phyloP scores from a whole-genome alignment of 92 coral and sea anemone species.

The Plumapathes pennacea region DNA sequence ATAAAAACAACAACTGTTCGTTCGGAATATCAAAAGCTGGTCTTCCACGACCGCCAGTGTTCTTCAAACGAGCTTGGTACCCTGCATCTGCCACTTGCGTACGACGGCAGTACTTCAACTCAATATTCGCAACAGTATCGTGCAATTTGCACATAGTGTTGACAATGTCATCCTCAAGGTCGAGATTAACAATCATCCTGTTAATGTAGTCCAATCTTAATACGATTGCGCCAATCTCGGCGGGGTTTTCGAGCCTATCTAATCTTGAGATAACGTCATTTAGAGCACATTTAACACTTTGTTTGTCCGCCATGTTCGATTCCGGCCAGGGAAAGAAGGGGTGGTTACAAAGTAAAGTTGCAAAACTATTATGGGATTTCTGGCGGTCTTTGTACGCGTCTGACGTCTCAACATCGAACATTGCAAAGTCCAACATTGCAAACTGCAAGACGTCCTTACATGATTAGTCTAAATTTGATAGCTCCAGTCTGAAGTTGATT shows the following conservation, averaged over 20 bases:
- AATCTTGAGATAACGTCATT: conserved; percentile 23
- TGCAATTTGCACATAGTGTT: conserved; percentile 21
- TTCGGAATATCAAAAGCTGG: conserved; percentile 50
- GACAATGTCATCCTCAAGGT: conserved; percentile 41
- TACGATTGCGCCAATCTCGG: conserved; percentile 15
- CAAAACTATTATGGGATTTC: too few relatives aligned
- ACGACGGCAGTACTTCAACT: not conserved
- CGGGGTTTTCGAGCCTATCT: conserved; percentile 6
- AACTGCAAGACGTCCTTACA: too few relatives aligned
- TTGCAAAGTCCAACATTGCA: too few relatives aligned
- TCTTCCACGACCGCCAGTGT: conserved; percentile 52
- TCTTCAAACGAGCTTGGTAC: conserved; percentile 18
- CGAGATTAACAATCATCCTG: conserved; percentile 50
- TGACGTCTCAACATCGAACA: too few relatives aligned
- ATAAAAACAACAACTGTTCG: conserved; percentile 47
- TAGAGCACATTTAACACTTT: conserved; percentile 5
- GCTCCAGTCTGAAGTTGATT: too few relatives aligned
- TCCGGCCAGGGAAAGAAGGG: too few relatives aligned
- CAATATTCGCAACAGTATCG: conserved; percentile 18
- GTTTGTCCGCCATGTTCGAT: conserved; percentile 6
- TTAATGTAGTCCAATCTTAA: conserved; percentile 31
- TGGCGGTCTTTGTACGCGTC: too few relatives aligned
- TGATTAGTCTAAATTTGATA: too few relatives aligned
- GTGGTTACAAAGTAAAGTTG: too few relatives aligned
- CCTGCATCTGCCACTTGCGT: conserved; percentile 3